Evolutionary conservation across 2,113 vertebrate genomes (phyloP).

Genomic region (Passer domesticus): DNA sequence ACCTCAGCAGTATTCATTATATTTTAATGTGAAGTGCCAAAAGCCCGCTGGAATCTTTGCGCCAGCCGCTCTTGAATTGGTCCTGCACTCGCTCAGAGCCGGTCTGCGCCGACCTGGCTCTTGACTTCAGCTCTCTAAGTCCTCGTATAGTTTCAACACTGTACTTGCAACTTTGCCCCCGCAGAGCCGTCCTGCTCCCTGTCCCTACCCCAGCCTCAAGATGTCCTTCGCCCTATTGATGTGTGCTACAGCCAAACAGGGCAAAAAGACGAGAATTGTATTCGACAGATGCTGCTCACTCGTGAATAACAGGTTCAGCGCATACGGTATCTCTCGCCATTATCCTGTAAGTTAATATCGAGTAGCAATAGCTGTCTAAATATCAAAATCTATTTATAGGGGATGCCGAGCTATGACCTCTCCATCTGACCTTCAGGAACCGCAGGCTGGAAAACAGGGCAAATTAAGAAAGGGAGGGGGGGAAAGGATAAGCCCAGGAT

Average conservation of each 20-base stretch:
- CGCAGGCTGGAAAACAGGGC: conserved; percentile 25
- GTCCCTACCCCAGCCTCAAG: conserved; percentile 46
- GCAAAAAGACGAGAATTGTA: conserved; percentile 76
- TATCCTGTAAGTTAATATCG: conserved; percentile 78
- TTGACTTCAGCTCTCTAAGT: neutral
- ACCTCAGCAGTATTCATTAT: neutral
- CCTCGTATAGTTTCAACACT: neutral
- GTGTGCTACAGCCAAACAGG: conserved; percentile 57
- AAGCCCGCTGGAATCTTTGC: neutral
- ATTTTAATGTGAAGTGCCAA: neutral
- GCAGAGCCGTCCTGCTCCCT: neutral
- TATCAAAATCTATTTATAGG: conserved; percentile 74
- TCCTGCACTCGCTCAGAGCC: neutral
- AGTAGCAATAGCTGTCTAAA: conserved; percentile 72
- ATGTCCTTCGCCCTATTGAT: conserved; percentile 77
- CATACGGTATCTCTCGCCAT: conserved; percentile 72
- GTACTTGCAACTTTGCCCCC: conserved; percentile 19
- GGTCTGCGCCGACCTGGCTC: neutral
- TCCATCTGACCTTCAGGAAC: conserved; percentile 63
- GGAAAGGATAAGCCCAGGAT: neutral
- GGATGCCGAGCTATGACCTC: conserved; percentile 44
- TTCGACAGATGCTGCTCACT: conserved; percentile 82
- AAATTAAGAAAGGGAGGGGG: neutral
- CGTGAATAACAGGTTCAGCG: conserved; percentile 81
- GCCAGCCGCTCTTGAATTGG: neutral